These are phyloP conservation scores for Lemur catta DNA, from an alignment of 2,797 vertebrate genomes.

Conservation along the genomic window DNA sequence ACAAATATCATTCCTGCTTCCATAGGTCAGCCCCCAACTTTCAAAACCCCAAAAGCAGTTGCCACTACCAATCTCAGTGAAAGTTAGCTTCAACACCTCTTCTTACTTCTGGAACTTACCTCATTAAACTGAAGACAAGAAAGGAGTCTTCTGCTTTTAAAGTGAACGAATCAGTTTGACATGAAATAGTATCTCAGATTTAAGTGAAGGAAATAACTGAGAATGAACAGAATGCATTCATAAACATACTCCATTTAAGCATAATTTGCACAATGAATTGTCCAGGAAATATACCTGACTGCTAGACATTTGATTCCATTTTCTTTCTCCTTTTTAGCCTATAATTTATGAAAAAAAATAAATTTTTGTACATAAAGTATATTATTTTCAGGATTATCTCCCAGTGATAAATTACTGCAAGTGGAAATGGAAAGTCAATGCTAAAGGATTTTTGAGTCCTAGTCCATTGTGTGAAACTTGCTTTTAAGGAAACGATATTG, in stretches of 20 bases:
- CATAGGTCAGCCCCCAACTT: background rate
- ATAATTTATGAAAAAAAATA: background rate
- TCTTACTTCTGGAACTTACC: background rate
- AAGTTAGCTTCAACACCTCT: background rate
- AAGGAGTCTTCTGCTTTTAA: background rate
- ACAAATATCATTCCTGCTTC: background rate
- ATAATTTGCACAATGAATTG: background rate
- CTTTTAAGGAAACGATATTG: no score
- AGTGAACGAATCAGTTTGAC: background rate
- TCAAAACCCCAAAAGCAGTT: background rate
- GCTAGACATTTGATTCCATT: background rate
- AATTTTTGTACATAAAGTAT: background rate
- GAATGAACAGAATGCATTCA: background rate
- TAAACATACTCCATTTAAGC: background rate
- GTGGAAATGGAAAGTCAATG: background rate
- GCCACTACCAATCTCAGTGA: background rate
- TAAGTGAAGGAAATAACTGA: background rate
- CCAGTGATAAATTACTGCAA: background rate
- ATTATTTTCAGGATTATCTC: background rate
- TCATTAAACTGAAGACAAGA: background rate
- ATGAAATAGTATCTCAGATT: background rate
- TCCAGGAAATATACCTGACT: background rate
- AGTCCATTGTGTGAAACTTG: no score
- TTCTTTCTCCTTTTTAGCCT: background rate
- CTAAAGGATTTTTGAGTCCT: no score